Evolutionary conservation across 2,888 invertebrate species (phyloP).

Genomic region (Apotomis turbidana): DNA sequence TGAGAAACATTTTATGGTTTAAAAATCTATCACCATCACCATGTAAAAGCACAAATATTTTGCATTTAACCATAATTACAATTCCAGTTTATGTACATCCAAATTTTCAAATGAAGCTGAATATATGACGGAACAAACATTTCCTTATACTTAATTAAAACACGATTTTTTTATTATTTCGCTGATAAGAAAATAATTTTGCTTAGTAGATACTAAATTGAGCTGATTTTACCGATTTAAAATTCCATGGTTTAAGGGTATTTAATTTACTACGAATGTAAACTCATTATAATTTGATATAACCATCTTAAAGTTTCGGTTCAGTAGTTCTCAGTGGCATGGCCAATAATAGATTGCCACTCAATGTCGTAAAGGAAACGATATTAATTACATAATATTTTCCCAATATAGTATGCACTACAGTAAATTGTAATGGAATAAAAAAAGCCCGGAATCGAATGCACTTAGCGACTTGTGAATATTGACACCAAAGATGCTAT

Average conservation of each 20-base stretch:
- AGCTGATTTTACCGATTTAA: conserved; percentile 15
- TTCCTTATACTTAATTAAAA: conserved; percentile 27
- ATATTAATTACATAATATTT: conserved; percentile 69
- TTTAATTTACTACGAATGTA: conserved; percentile 5
- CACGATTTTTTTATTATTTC: conserved; percentile 7
- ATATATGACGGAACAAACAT: conserved; percentile 7
- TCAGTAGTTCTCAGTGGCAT: conserved; percentile 45
- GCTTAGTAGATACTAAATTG: conserved; percentile 24
- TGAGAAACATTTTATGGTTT: too few species aligned
- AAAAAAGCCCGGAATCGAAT: conserved; percentile 63
- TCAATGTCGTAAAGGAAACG: conserved; percentile 60
- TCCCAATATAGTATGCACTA: conserved; percentile 32
- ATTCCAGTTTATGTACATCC: background rate
- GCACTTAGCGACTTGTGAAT: conserved; percentile 75
- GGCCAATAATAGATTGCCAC: conserved; percentile 48
- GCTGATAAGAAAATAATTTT: conserved; percentile 30
- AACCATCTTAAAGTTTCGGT: conserved; percentile 33
- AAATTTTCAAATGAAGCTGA: background rate
- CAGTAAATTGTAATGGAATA: conserved; percentile 46
- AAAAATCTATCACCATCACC: too few species aligned
- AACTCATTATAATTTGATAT: conserved; percentile 28
- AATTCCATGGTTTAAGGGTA: conserved; percentile 7
- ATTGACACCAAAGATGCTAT: conserved; percentile 65
- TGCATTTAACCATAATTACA: background rate
- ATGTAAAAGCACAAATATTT: too few species aligned